phyloP scores from a whole-genome alignment of 2,797 vertebrate species.

The Labroides dimidiatus region DNA sequence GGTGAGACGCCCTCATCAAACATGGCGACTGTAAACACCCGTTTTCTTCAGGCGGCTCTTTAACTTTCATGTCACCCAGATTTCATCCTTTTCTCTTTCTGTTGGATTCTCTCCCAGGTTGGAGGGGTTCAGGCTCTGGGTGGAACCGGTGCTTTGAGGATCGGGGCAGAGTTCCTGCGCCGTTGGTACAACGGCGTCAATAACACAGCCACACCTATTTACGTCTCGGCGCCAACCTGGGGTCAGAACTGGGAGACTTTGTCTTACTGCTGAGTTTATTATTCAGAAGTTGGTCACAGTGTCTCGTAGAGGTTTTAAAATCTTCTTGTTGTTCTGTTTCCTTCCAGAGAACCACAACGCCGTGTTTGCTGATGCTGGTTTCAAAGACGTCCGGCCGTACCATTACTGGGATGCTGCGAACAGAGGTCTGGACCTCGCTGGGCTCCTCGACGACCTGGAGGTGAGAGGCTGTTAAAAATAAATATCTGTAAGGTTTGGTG shows the following conservation, averaged over 20 bases:
- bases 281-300: no score
- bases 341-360: conserved; percentile 93
- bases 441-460: conserved; percentile 92
- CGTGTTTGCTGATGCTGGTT: conserved; percentile 92
- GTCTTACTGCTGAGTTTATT: no score
- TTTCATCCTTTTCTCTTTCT: no score
- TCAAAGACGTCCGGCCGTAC: conserved; percentile 94
- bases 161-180: conserved; percentile 92
- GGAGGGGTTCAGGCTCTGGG: conserved; percentile 92
- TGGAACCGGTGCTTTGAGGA: conserved; percentile 91
- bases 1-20: conserved; percentile 70
- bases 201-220: conserved; percentile 91
- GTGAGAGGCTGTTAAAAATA: conserved; percentile 73
- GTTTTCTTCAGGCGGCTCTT: not conserved
- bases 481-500: no score
- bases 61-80: no score
- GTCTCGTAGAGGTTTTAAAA: not conserved
- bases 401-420: conserved; percentile 94
- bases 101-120: conserved; percentile 79
- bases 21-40: not conserved
- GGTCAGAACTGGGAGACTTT: no score
- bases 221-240: conserved; percentile 95
- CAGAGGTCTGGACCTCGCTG: conserved; percentile 89
- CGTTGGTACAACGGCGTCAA: conserved; percentile 95
- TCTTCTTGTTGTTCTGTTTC: not conserved